phyloP scores from a whole-genome alignment of 2,113 vertebrate genomes.

The Micronisus gabar region DNA sequence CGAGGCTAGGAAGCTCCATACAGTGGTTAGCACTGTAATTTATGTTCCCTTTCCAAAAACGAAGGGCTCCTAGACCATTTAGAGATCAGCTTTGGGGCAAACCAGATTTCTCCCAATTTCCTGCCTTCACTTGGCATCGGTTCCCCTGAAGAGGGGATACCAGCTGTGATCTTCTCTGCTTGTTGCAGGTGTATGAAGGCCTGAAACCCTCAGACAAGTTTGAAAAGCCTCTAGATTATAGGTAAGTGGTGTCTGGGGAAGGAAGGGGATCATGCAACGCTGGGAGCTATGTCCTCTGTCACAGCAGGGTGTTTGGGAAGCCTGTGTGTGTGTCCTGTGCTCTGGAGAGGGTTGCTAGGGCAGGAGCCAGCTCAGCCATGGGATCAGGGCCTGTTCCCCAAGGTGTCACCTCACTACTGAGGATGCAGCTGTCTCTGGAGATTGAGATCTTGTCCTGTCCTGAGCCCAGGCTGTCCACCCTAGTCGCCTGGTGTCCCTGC shows the following conservation, averaged over 20 bases:
- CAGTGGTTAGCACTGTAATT: background rate
- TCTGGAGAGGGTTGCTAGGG: background rate
- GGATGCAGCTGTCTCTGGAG: background rate
- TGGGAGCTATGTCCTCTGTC: background rate
- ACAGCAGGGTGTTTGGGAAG: background rate
- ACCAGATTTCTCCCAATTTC: background rate
- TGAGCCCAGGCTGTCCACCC: background rate
- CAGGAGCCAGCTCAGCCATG: background rate
- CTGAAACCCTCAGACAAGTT: slow-evolving; percentile 94
- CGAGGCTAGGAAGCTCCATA: background rate
- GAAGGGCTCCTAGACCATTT: background rate
- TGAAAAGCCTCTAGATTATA: slow-evolving; percentile 95
- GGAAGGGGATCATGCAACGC: background rate
- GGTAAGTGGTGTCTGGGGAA: slow-evolving; percentile 60
- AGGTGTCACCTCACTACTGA: background rate
- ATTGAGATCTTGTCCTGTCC: background rate
- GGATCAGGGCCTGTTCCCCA: background rate
- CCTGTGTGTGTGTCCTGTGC: background rate
- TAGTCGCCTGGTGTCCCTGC: background rate
- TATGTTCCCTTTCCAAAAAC: background rate
- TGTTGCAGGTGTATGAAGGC: slow-evolving; percentile 91
- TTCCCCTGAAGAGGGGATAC: background rate
- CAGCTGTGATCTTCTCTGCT: background rate
- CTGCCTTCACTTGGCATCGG: background rate
- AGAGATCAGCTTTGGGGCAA: background rate